These are phyloP conservation scores for Busseola fusca DNA, from an alignment of 2,888 invertebrate species.

Conservation along the genomic window DNA sequence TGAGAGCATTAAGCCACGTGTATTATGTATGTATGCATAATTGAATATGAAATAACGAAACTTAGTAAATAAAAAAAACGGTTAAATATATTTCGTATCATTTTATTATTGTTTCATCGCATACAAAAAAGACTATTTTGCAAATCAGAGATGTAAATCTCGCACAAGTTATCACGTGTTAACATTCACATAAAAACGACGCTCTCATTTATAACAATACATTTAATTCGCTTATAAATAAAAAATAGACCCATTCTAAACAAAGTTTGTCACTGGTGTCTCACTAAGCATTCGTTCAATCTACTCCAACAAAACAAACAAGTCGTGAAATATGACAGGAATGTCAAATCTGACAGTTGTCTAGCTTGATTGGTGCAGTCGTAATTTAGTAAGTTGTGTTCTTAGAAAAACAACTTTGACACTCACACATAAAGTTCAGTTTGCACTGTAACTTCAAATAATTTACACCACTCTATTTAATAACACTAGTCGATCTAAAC, in stretches of 20 bases:
- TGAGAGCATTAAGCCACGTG: no score
- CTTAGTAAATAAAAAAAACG: background rate
- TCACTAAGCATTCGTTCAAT: background rate
- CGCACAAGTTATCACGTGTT: constrained; percentile 36
- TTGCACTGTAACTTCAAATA: background rate
- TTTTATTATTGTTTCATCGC: constrained; percentile 72
- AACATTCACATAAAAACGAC: constrained; percentile 22
- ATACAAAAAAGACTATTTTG: constrained; percentile 74
- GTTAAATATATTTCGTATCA: constrained; percentile 30
- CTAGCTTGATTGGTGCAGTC: background rate
- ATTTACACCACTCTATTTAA: background rate
- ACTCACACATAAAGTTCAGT: background rate
- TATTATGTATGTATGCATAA: no score
- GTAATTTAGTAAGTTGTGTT: background rate
- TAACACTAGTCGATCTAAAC: background rate
- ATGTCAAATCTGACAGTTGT: background rate
- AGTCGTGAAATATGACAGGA: background rate
- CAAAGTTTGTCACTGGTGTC: constrained; percentile 42
- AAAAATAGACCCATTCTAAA: constrained; percentile 39
- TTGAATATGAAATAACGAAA: background rate
- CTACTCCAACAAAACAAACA: background rate
- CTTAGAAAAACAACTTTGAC: background rate
- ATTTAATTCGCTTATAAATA: constrained; percentile 28
- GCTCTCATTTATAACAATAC: constrained; percentile 40
- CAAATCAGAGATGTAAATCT: constrained; percentile 65